A percentile compares a stretch with the other conserved stretches of the same genome.
These are phyloP conservation scores for Patiria miniata DNA, from an alignment of 35 echinoderm and acorn worm genomes.

Conservation along the genomic window DNA sequence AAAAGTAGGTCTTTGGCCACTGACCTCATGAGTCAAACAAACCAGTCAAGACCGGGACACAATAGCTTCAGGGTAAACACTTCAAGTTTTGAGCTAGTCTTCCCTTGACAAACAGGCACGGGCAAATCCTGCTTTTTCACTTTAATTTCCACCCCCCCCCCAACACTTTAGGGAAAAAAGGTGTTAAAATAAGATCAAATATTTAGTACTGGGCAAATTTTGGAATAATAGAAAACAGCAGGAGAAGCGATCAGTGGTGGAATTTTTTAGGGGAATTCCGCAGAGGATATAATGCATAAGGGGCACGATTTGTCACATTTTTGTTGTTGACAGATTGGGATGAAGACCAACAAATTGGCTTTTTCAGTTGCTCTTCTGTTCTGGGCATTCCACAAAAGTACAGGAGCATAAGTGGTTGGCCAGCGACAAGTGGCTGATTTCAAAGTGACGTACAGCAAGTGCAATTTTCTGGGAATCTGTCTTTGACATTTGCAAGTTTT, in stretches of 20 bases:
- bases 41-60: too few relatives aligned
- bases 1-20: too few relatives aligned
- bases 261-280: background rate
- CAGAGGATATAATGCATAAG: background rate
- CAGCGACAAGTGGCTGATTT: too few relatives aligned
- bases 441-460: too few relatives aligned
- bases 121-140: background rate
- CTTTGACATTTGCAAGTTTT: too few relatives aligned
- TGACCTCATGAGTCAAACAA: too few relatives aligned
- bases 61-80: background rate
- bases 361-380: too few relatives aligned
- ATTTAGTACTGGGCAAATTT: background rate
- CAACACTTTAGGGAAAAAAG: background rate
- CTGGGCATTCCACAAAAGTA: too few relatives aligned
- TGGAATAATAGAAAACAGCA: slow-evolving; percentile 6
- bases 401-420: too few relatives aligned
- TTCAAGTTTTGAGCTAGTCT: background rate
- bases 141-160: background rate
- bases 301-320: background rate
- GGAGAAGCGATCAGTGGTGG: background rate
- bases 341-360: background rate
- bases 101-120: slow-evolving; percentile 2
- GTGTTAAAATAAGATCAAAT: slow-evolving; percentile 21
- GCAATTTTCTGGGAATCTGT: too few relatives aligned
- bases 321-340: background rate